Percentiles rank a stretch among this genome's conserved stretches.
Conservation (phyloP, 2,888 invertebrate genomes). For the Chrysodeixis includens region DNA sequence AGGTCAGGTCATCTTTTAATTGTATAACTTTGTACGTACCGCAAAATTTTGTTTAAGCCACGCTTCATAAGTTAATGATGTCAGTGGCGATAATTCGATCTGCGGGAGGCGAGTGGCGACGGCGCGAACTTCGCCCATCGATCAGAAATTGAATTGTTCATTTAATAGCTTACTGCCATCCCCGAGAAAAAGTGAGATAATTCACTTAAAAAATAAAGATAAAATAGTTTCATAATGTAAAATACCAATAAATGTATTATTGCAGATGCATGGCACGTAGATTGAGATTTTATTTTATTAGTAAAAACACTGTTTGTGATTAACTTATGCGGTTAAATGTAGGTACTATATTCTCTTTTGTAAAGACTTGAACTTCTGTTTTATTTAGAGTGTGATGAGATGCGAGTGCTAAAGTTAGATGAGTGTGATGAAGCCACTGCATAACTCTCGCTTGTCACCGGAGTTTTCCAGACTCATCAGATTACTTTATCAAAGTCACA, state of each 20-base stretch:
- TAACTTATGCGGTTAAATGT: too few relatives aligned
- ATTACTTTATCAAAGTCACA: conserved; percentile 11
- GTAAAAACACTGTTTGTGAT: too few relatives aligned
- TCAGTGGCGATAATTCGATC: conserved; percentile 44
- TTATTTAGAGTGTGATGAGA: conserved; percentile 1
- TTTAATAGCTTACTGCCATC: conserved; percentile 32
- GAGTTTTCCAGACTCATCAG: conserved; percentile 11
- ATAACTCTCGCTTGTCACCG: conserved; percentile 17
- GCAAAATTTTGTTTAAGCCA: conserved; percentile 9
- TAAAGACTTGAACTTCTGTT: conserved; percentile 13
- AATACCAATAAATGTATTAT: not conserved
- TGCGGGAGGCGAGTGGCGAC: conserved; percentile 11
- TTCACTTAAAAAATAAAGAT: not conserved
- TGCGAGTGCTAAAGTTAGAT: conserved; percentile 29
- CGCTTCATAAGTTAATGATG: conserved; percentile 45
- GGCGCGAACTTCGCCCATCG: conserved; percentile 41
- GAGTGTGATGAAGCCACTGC: conserved; percentile 20
- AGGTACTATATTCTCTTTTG: not conserved
- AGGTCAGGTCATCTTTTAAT: not conserved
- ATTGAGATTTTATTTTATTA: too few relatives aligned
- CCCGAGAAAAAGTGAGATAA: conserved; percentile 8
- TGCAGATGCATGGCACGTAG: too few relatives aligned
- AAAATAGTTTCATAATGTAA: not conserved
- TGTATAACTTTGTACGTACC: conserved; percentile 14
- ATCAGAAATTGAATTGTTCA: conserved; percentile 52